Base-by-base conservation (phyloP, 2,888 invertebrate genomes). In the Oscheius sp. region DNA sequence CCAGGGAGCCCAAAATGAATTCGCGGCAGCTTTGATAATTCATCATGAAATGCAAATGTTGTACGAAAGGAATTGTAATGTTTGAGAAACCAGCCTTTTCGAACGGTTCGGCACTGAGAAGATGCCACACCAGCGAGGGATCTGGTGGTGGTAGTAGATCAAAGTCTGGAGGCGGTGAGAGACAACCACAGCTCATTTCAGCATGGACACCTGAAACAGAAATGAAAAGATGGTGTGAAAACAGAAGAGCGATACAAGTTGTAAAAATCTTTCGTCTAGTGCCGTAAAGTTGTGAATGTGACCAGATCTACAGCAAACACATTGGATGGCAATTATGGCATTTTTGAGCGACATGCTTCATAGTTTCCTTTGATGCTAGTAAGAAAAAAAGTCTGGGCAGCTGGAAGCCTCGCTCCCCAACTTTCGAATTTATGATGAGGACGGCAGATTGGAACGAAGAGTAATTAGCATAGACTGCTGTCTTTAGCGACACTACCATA, bases 101-200 rank as follows among this genome's bases (percentile, higher is more conserved):
- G 56, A 77, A 77, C 28, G 72, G 71, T 61, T 82, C 82, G 50
- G 82, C 79, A 32, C 79, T 76, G 57, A 82, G 70, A 30, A 82
- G 71, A 57, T 82, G 79, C 82, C 81, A 82, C 28, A 82, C 73
- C 32, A 81, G 71, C 12, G 80, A 78, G 17, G 82, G 79, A 71
- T 82, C 82, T 61, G 82, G 82, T 47, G 82, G 82, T 14, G 82
- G 80, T 1, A 77, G 77, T 33, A 82, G 62, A 65, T 77, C 76
- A 65, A 81, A 80, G 17, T 73, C 45, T n/a, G 82, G 79, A 56
- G 82, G 80, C 24, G 74, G 66, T 24, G 70, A 67, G 30, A 80
- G 64, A 69, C 82, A 82, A 63, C 74, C 73, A 71, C 82, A 82
- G 51, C 61, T 73, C 74, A 75, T 77, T 36, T 47, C 38, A 20